Conservation (phyloP, 2,113 vertebrate species). For the Azemiops feae region DNA sequence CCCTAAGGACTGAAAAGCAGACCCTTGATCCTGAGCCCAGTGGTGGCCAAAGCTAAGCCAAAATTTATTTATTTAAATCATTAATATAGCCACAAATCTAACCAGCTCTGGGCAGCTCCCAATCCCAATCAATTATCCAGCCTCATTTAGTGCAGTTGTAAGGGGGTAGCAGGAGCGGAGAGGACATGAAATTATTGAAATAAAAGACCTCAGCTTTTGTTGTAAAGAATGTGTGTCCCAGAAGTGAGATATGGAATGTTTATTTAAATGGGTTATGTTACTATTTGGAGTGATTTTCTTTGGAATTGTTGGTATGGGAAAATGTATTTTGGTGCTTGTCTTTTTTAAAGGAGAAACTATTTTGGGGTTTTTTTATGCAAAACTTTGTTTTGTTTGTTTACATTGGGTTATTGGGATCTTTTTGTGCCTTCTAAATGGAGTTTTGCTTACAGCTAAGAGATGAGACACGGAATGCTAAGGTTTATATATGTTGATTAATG, state of each 20-base stretch:
- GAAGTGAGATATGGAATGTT: background rate
- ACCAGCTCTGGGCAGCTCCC: background rate
- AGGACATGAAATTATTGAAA: background rate
- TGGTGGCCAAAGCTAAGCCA: constrained; percentile 9
- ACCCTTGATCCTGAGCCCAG: background rate
- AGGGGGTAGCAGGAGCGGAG: rapidly evolving
- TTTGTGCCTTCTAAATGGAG: background rate
- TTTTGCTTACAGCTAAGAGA: background rate
- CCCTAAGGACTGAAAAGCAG: constrained; percentile 8
- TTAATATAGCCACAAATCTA: background rate
- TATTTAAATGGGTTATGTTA: background rate
- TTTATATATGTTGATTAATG: background rate
- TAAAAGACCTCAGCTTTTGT: background rate
- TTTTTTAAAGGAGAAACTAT: background rate
- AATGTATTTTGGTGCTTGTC: background rate
- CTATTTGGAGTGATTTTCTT: background rate
- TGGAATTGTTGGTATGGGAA: background rate
- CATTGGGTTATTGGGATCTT: background rate
- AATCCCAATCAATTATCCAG: background rate
- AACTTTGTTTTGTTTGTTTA: background rate
- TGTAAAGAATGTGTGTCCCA: background rate
- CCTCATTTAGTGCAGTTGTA: background rate
- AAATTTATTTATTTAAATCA: background rate
- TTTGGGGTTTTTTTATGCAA: background rate
- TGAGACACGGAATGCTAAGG: background rate